These are phyloP conservation scores for Petrocephalus schoutedeni DNA, from an alignment of 2,797 vertebrate species.

Conservation along the genomic window DNA sequence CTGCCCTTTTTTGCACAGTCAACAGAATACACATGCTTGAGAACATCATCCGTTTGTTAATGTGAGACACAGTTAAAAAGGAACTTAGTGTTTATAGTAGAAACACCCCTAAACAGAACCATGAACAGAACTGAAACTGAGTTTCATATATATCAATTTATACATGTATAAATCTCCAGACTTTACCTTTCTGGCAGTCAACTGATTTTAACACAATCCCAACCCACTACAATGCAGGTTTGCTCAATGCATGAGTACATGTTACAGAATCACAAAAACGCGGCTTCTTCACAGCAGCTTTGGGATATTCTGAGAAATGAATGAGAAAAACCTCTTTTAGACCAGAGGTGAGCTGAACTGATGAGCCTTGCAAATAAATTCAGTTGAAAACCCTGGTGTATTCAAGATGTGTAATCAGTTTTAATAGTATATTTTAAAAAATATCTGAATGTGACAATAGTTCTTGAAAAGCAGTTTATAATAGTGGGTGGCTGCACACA, in stretches of 20 bases:
- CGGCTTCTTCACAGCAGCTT: not conserved
- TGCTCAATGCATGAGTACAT: not conserved
- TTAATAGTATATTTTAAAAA: conserved; percentile 3
- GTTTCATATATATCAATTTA: not conserved
- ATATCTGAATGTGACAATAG: not conserved
- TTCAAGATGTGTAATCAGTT: not conserved
- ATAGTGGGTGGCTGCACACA: not conserved
- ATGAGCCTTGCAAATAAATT: conserved; percentile 1
- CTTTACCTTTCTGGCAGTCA: not conserved
- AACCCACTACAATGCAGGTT: not conserved
- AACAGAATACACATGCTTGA: not conserved
- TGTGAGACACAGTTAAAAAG: not conserved
- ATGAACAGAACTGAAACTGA: not conserved
- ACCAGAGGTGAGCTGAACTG: not conserved
- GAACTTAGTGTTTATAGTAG: not conserved
- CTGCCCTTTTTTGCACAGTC: not conserved
- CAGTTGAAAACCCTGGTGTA: not conserved
- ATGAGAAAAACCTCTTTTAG: not conserved
- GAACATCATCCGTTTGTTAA: not conserved
- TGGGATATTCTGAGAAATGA: not conserved
- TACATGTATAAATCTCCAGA: not conserved
- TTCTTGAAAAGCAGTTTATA: conserved; percentile 5
- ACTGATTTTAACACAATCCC: not conserved
- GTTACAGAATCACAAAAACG: not conserved
- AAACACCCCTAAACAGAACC: not conserved